A percentile compares a stretch with the other conserved stretches of the same genome.
Conservation (phyloP, 2,888 invertebrate genomes). For the Chesias legatella region DNA sequence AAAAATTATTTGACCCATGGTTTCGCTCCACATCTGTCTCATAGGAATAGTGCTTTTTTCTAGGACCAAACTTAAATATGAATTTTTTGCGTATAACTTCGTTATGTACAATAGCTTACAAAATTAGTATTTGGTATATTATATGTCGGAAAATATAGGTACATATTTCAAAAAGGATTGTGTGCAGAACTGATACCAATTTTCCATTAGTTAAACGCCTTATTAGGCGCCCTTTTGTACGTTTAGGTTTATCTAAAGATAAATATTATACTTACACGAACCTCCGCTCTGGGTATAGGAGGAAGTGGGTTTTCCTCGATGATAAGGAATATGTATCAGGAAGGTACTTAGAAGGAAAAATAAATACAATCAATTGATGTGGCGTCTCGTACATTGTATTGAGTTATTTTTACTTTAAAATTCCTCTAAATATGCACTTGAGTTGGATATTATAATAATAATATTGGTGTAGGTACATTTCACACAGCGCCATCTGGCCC, state of each 20-base stretch:
- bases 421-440: too few species aligned
- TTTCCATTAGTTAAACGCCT: conserved; percentile 14
- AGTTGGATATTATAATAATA: too few species aligned
- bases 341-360: conserved; percentile 2
- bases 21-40: too few species aligned
- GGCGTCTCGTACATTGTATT: neutral
- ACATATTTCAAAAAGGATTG: conserved; percentile 5
- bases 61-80: too few species aligned
- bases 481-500: too few species aligned
- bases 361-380: neutral
- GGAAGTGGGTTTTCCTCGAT: conserved; percentile 57
- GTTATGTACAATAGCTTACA: too few species aligned
- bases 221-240: conserved; percentile 28
- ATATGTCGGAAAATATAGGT: too few species aligned
- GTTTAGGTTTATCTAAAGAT: conserved; percentile 29
- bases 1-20: too few species aligned
- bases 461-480: too few species aligned
- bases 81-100: too few species aligned
- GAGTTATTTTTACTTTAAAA: neutral
- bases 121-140: too few species aligned
- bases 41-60: too few species aligned
- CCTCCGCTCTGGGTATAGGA: conserved; percentile 49
- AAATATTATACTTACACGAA: conserved; percentile 60
- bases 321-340: conserved; percentile 13
- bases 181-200: conserved; percentile 3